Percentiles rank a stretch among this genome's conserved stretches.
phyloP scores from a whole-genome alignment of 2,797 vertebrate species.

The Alauda arvensis region DNA sequence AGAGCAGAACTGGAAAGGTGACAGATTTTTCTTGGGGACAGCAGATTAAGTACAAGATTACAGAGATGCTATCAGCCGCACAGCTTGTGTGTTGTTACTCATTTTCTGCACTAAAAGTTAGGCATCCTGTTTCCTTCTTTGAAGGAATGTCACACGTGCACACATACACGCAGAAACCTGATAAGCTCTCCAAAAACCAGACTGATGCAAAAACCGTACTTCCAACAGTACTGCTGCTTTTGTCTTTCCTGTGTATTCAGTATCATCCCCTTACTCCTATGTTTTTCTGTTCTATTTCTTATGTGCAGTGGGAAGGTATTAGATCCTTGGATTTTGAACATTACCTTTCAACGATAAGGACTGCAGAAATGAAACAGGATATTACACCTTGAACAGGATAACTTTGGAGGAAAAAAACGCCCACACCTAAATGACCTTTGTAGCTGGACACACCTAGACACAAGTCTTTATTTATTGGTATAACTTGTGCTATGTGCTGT shows the following conservation, averaged over 20 bases:
- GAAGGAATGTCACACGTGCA: neutral
- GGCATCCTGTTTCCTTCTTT: neutral
- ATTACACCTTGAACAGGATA: conserved; percentile 12
- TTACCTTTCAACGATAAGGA: neutral
- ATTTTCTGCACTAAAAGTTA: conserved; percentile 22
- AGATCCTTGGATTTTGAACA: neutral
- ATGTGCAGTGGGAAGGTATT: neutral
- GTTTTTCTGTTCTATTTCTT: neutral
- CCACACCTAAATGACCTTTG: neutral
- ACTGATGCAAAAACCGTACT: neutral
- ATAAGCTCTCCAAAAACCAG: neutral
- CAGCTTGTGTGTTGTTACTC: neutral
- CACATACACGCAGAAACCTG: too few relatives aligned
- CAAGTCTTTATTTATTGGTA: neutral
- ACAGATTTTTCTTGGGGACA: neutral
- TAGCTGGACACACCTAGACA: neutral
- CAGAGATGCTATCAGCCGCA: conserved; percentile 16
- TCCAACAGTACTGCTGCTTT: neutral
- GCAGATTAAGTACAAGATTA: neutral
- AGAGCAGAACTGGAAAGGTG: neutral
- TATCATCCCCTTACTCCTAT: neutral
- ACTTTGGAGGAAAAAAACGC: neutral
- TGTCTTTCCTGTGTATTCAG: neutral
- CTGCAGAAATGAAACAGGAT: neutral
- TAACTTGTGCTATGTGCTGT: neutral